phyloP scores from a whole-genome alignment of 2,113 vertebrate species.

The Mola mola region DNA sequence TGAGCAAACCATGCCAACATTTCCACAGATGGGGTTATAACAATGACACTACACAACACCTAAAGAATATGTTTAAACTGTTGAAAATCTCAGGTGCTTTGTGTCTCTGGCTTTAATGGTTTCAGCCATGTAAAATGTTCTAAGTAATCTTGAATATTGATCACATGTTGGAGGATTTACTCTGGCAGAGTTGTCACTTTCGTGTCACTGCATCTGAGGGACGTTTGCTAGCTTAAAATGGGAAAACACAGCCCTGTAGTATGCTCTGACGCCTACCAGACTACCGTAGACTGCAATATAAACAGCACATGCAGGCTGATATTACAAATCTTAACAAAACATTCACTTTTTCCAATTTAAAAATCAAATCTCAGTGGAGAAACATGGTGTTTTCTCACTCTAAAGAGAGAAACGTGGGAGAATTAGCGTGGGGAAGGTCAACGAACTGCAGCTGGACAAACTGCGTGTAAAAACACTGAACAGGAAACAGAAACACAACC shows the following conservation, averaged over 20 bases:
- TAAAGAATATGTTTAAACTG: too few relatives aligned
- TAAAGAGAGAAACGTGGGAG: conserved; percentile 21
- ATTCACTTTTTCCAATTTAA: background rate
- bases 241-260: background rate
- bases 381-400: conserved; percentile 6
- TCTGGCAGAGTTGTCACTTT: background rate
- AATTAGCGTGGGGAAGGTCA: conserved; percentile 45
- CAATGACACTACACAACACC: too few relatives aligned
- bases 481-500: conserved; percentile 72
- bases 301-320: background rate
- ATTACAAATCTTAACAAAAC: background rate
- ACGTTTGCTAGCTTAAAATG: too few relatives aligned
- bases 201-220: background rate
- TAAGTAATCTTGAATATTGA: background rate
- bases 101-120: background rate
- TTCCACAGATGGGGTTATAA: too few relatives aligned
- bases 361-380: background rate
- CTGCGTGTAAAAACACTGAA: conserved; percentile 51
- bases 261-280: background rate
- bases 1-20: too few relatives aligned
- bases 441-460: conserved; percentile 41
- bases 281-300: background rate
- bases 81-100: background rate
- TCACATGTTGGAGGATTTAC: background rate
- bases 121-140: too few relatives aligned